Percentiles rank a stretch among this genome's conserved stretches.
These are phyloP conservation scores for Heliopora coerulea DNA, from an alignment of 92 coral and sea anemone species.

Conservation along the genomic window DNA sequence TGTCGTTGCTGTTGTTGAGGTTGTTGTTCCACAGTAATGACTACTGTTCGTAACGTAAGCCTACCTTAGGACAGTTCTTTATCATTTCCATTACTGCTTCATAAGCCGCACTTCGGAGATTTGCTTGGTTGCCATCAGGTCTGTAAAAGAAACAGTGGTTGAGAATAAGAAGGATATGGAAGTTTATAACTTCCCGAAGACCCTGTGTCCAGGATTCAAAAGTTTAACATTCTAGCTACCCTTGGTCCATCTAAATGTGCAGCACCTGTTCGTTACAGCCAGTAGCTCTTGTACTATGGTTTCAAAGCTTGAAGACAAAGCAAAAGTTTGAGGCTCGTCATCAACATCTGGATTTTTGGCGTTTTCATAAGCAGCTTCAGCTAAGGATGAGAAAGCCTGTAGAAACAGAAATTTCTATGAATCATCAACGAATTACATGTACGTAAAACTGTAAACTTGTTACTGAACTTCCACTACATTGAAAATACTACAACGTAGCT, in stretches of 20 bases:
- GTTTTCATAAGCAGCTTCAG: conserved; percentile 96
- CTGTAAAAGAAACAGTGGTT: conserved; percentile 35
- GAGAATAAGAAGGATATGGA: neutral
- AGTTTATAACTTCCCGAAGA: neutral
- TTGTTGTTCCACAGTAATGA: no score
- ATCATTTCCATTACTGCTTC: conserved; percentile 99
- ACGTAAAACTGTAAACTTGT: no score
- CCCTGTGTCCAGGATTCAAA: no score
- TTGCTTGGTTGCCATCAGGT: conserved; percentile 82
- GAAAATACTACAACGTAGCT: no score
- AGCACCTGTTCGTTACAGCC: conserved; percentile 80
- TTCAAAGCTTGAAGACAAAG: conserved; percentile 65
- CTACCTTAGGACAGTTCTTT: conserved; percentile 94
- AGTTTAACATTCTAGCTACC: no score
- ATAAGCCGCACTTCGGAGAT: conserved; percentile 95
- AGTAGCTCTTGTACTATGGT: conserved; percentile 72
- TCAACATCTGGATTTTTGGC: conserved; percentile 67
- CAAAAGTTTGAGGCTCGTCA: conserved; percentile 88
- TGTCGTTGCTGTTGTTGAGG: no score
- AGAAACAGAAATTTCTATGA: neutral
- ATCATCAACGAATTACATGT: no score
- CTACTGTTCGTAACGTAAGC: no score
- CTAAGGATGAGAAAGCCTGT: conserved; percentile 89
- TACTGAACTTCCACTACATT: no score
- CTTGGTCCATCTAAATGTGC: no score